Evolutionary conservation across 2,113 vertebrate species (phyloP), one percentile per base, ranked within the genome.

Genomic region (Capra hircus): DNA sequence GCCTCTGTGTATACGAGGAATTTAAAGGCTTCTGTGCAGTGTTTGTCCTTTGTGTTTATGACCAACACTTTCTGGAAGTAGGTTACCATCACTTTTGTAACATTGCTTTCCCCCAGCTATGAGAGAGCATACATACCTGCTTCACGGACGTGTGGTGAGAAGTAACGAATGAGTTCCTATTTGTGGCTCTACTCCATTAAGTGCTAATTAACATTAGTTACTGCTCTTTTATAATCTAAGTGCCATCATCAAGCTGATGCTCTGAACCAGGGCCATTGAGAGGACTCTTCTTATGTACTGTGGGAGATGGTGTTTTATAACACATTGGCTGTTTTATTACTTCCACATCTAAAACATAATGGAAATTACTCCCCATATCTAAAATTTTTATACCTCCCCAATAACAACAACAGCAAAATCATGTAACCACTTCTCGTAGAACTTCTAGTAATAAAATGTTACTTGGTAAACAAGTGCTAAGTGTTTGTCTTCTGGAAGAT

Each of bases 81-180:
- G 1, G 19, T 53, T 52, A 28, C 25, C 14, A 10, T 83, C 45
- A 5, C 6, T 88, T 77, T 16, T 6, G 14, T 74, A 36, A 25
- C 27, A 13, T 27, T 6, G n/a, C 30, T n/a, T 64, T 45, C 52
- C 5, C 28, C 2, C 13, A 3, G 14, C 15, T 19, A 0, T 55
- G 74, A 90, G 87, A 95, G 53, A 90, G 11, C 21, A 43, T 48
- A 71, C 53, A 27, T 40, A 10, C 30, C 96, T 77, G 93, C 80
- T 96, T 96, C 45, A 55, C 53, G 53, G 67, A 90, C 36, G 6
- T 78, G 19, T 53, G 45, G 19, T 74, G 74, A 95, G 93, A 94
- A 97, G 96, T 55, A 97, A 96, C 94, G 96, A 89, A 27, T 90
- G 95, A 78, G 82, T 86, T 96, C 90, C 80, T 94, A 85, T 93